Evolutionary conservation across 1,140 invertebrate genomes (phyloP), one percentile per base, ranked within the genome.

Genomic region (Anadara kagoshimensis): DNA sequence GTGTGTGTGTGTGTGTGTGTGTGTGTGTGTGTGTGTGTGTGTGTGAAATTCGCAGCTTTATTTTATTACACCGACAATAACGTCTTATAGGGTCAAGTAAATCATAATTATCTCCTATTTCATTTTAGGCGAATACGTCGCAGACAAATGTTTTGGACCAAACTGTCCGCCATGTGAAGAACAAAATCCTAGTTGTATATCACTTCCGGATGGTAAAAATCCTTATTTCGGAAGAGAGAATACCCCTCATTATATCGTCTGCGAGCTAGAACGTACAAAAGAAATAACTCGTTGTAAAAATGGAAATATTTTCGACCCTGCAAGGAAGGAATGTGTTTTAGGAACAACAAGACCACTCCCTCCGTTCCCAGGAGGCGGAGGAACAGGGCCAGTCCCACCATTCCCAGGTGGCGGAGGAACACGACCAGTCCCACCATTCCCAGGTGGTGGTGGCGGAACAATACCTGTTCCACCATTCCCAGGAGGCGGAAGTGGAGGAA

Each of bases 151-250:
- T 71, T 69, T 67, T 18, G 80, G 78, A 14, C 10, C 64, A 4
- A 76, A 83, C 54, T 83, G 82, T 63, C 78, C 75, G 1, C 70
- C 75, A 5, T 83, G 81, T 76, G 75, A 75, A 75, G 76, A 76
- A 65, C 64, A 78, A 12, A 47, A 69, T 0, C 80, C 75, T 18
- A 80, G 76, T 43, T 85, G 83, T 75, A 73, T 76, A 18, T 73
- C 75, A n/a, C 67, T 80, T 8, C 76, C 81, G 0, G 81, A 85
- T 61, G 81, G 81, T 20, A 62, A 73, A 16, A 81, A 85, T 58
- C 76, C 81, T 14, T 76, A 76, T 70, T 75, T 79, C 14, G 80
- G 78, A n/a, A 62, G 74, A 62, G 66, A 73, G 29, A 74, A 78
- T 43, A 78, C 73, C 26, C 69, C 79, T 0, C 63, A 74, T n/a